Percentiles rank a stretch among this genome's conserved stretches.
phyloP scores from a whole-genome alignment of 2,113 vertebrate species.

The Channa argus region DNA sequence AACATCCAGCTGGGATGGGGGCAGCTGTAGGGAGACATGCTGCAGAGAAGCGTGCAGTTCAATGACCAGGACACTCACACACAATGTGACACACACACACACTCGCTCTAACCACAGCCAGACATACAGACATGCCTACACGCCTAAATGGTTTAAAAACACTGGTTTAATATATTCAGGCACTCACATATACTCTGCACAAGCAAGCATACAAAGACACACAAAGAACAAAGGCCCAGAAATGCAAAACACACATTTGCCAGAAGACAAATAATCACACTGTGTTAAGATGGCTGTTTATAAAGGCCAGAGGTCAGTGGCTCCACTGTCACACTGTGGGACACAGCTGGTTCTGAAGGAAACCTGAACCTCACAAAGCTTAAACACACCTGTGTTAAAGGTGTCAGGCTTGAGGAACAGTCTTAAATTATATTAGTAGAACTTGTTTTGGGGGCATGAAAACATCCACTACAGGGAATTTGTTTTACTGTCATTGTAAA shows the following conservation, averaged over 20 bases:
- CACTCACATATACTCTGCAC: background rate
- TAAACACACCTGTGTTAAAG: constrained; percentile 1
- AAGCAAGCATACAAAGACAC: background rate
- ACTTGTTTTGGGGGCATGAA: constrained; percentile 6
- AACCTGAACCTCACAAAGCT: constrained; percentile 41
- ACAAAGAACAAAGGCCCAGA: background rate
- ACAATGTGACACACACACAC: background rate
- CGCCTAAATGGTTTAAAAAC: background rate
- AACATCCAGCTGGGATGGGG: constrained; percentile 47
- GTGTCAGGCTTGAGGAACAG: constrained; percentile 14
- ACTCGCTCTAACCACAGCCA: constrained; percentile 1
- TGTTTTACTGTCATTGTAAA: background rate
- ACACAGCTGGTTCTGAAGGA: constrained; percentile 20
- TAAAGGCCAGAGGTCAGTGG: constrained; percentile 43
- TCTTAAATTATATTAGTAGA: constrained; percentile 3
- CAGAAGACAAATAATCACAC: constrained; percentile 21
- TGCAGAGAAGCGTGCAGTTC: constrained; percentile 44
- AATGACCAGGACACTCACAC: constrained; percentile 35
- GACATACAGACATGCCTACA: constrained; percentile 1
- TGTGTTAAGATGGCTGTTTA: constrained; percentile 40
- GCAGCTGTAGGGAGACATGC: constrained; percentile 64
- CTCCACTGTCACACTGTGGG: constrained; percentile 49
- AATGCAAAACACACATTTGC: constrained; percentile 11
- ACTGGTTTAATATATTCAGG: background rate
- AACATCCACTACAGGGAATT: background rate